Evolutionary conservation across 2,797 vertebrate species (phyloP).

Genomic region (Arremon aurantiirostris): DNA sequence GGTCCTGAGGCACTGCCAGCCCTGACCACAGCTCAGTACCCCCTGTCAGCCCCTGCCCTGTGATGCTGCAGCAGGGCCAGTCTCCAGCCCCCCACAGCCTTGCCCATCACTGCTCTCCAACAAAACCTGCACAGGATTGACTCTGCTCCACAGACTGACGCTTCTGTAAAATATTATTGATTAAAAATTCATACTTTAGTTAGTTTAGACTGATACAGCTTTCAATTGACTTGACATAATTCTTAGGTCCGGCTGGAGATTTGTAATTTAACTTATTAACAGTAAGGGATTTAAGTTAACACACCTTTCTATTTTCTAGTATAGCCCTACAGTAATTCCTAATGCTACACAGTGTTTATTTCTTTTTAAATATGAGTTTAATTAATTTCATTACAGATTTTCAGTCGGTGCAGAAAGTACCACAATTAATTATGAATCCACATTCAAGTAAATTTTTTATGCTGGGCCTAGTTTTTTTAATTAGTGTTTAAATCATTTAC

Average conservation of each 20-base stretch:
- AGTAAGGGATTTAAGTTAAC: background rate
- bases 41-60: background rate
- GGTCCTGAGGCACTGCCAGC: background rate
- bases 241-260: background rate
- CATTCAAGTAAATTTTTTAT: background rate
- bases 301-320: background rate
- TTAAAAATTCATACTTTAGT: background rate
- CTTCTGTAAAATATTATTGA: background rate
- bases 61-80: fast-evolving
- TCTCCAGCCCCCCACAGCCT: background rate
- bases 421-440: background rate
- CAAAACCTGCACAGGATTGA: background rate
- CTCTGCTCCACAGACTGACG: background rate
- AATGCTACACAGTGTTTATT: background rate
- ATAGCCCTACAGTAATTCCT: background rate
- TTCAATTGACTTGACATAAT: background rate
- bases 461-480: background rate
- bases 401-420: background rate
- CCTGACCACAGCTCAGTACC: background rate
- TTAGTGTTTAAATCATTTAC: background rate
- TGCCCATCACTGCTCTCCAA: background rate
- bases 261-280: background rate
- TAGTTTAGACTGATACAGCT: background rate
- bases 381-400: background rate
- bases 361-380: background rate